These are phyloP conservation scores for Smithornis capensis DNA, from an alignment of 2,113 vertebrate genomes.

Conservation along the genomic window DNA sequence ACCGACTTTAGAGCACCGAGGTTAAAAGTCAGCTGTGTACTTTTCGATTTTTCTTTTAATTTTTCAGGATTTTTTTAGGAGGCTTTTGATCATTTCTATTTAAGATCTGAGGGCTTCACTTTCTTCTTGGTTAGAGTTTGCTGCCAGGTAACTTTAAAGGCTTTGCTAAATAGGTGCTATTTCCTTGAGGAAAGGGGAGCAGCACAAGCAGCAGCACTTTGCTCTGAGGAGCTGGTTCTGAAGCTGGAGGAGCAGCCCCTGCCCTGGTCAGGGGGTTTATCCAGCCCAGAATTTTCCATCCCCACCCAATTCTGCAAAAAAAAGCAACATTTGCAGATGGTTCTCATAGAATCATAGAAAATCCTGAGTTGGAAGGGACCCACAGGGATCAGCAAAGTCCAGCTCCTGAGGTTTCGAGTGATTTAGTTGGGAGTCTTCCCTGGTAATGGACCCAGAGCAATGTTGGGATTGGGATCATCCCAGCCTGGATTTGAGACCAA, in stretches of 20 bases:
- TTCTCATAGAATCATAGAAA: not conserved
- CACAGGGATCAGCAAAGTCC: not conserved
- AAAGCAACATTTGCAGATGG: not conserved
- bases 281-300: not conserved
- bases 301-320: not conserved
- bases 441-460: fast-evolving
- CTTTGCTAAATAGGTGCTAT: not conserved
- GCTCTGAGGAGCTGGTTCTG: not conserved
- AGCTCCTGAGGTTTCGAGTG: not conserved
- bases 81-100: conserved; percentile 2
- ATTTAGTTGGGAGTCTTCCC: not conserved
- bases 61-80: not conserved
- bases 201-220: not conserved
- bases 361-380: not conserved
- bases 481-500: not conserved
- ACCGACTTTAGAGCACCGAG: fast-evolving
- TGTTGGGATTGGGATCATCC: not conserved
- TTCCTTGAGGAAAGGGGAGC: not conserved
- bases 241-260: not conserved
- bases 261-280: not conserved
- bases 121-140: not conserved
- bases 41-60: not conserved
- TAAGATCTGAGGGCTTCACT: not conserved
- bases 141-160: not conserved
- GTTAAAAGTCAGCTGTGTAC: conserved; percentile 10